Conservation (phyloP, 2,888 invertebrate species). For the Bursaphelenchus okinawaensis region DNA sequence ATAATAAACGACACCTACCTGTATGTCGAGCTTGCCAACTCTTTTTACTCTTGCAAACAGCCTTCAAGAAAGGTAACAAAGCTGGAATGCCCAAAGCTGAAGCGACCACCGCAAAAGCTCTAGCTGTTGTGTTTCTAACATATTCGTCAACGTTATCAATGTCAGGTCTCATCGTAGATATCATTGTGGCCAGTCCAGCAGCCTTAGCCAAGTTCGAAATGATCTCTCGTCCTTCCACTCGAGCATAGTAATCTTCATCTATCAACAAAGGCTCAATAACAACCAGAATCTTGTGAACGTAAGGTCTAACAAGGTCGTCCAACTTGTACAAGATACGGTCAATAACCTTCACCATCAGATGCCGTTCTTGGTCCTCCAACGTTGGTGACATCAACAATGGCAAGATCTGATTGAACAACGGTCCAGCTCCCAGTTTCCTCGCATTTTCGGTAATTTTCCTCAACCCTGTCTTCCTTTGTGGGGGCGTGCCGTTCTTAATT, state of each 20-base stretch:
- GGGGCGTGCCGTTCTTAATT: conserved; percentile 98
- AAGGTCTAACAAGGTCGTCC: conserved; percentile 95
- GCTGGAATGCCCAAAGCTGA: conserved; percentile 97
- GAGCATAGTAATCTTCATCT: conserved; percentile 99
- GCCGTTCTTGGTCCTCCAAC: conserved; percentile 95
- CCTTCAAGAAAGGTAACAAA: conserved; percentile 86
- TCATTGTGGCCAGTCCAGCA: conserved; percentile 98
- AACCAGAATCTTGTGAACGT: conserved; percentile 97
- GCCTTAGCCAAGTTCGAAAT: conserved; percentile 94
- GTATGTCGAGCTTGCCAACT: conserved; percentile 98
- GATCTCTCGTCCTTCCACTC: conserved; percentile 97
- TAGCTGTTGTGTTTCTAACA: conserved; percentile 95
- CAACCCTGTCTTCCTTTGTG: conserved; percentile 76
- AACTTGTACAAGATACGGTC: conserved; percentile 95
- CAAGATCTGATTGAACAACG: conserved; percentile 95
- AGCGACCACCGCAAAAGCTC: conserved; percentile 99
- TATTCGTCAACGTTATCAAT: conserved; percentile 85
- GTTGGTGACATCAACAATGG: conserved; percentile 99
- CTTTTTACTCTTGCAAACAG: conserved; percentile 97
- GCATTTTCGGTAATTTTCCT: conserved; percentile 87
- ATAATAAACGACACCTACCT: conserved; percentile 59
- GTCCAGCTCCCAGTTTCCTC: conserved; percentile 93
- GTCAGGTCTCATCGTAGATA: conserved; percentile 98
- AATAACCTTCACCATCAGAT: conserved; percentile 88
- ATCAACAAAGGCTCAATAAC: conserved; percentile 96